Conservation (phyloP, 2,888 invertebrate species). For the Aleiodes leptofemur region DNA sequence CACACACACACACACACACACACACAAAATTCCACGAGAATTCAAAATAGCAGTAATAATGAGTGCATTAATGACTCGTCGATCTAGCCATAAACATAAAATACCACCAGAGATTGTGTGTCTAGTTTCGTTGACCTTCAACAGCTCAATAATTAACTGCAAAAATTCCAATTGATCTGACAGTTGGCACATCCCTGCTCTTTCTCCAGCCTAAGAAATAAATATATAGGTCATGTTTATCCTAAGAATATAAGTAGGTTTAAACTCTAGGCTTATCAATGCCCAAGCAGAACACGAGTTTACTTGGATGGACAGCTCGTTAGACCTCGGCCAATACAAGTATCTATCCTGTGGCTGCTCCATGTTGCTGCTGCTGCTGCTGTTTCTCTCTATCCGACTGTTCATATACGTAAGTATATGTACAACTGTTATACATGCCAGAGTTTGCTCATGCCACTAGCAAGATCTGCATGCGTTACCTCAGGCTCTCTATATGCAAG, state of each 20-base stretch:
- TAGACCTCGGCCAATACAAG: conserved; percentile 53
- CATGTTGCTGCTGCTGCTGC: conserved; percentile 25
- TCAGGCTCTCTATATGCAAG: conserved; percentile 18
- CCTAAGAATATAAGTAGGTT: conserved; percentile 40
- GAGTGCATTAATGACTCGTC: conserved; percentile 7
- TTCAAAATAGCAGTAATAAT: conserved; percentile 51
- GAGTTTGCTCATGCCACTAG: conserved; percentile 34
- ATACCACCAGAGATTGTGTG: no score
- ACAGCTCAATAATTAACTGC: no score
- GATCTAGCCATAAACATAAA: no score
- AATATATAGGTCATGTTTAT: conserved; percentile 38
- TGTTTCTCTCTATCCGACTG: conserved; percentile 36
- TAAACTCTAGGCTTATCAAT: conserved; percentile 55
- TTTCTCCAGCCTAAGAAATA: no score
- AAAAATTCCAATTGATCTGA: no score
- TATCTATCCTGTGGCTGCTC: conserved; percentile 5
- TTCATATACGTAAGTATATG: conserved; percentile 46
- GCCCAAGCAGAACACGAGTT: conserved; percentile 55
- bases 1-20: no score
- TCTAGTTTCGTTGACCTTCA: no score
- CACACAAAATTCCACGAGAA: conserved; percentile 25
- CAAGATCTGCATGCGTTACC: conserved; percentile 54
- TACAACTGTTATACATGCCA: conserved; percentile 33
- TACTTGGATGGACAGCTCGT: conserved; percentile 59
- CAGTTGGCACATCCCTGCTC: not conserved